These are phyloP conservation scores for Leucophenga montana DNA, from an alignment of 2,888 invertebrate genomes.

Conservation along the genomic window DNA sequence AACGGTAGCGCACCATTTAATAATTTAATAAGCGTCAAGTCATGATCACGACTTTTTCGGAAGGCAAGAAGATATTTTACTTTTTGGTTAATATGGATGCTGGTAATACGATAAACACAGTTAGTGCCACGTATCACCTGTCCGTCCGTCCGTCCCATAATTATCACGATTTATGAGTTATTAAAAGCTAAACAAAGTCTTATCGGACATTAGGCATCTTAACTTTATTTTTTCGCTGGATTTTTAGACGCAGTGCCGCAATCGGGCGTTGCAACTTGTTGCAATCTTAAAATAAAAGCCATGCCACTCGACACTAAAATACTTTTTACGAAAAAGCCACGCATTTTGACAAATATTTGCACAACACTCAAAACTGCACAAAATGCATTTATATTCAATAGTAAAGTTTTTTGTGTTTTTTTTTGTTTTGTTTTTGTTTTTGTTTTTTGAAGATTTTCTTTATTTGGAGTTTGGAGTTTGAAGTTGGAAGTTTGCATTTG, in stretches of 20 bases:
- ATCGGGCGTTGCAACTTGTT: conserved; percentile 2
- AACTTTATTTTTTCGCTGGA: neutral
- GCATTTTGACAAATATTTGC: conserved; percentile 22
- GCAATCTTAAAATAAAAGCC: neutral
- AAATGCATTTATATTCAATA: neutral
- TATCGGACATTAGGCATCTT: conserved; percentile 54
- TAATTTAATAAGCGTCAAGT: conserved; percentile 63
- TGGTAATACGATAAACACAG: neutral
- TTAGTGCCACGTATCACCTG: neutral
- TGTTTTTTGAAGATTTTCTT: neutral
- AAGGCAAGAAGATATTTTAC: neutral
- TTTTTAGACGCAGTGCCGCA: neutral
- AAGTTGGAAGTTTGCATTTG: neutral
- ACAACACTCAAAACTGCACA: neutral
- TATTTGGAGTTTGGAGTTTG: neutral
- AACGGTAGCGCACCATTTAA: conserved; percentile 56
- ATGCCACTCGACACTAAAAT: conserved; percentile 13
- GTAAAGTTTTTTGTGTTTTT: neutral
- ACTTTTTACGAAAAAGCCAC: neutral
- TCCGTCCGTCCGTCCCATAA: conserved; percentile 38
- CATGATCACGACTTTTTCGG: conserved; percentile 50
- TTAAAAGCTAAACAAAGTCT: conserved; percentile 40
- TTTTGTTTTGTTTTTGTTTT: neutral
- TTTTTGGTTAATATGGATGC: neutral
- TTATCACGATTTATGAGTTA: conserved; percentile 62